Percentiles rank a stretch among this genome's conserved stretches.
These are phyloP conservation scores for Ptychobarbus kaznakovi DNA, from an alignment of 2,797 vertebrate genomes.

Conservation along the genomic window DNA sequence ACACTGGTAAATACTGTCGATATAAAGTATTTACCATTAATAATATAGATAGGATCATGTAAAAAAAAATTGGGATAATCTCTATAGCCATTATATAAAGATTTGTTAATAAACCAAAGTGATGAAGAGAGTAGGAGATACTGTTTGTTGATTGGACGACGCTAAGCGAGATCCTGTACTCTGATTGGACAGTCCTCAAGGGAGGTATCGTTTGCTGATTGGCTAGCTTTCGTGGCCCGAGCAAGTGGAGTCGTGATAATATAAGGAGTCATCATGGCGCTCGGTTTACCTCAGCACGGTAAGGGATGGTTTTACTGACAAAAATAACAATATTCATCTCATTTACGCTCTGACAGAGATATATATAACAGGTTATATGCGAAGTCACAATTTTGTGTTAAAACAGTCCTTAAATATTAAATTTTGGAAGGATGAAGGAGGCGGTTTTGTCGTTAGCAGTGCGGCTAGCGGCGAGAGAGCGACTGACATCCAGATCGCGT, in stretches of 20 bases:
- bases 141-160: slow-evolving; percentile 1
- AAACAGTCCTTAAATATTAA: neutral
- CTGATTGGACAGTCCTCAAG: slow-evolving; percentile 27
- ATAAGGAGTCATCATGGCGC: slow-evolving; percentile 83
- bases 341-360: slow-evolving; percentile 6
- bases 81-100: neutral
- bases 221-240: slow-evolving; percentile 54
- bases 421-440: neutral
- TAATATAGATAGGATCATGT: neutral
- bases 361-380: slow-evolving; percentile 32
- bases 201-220: slow-evolving; percentile 61
- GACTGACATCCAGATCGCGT: slow-evolving; percentile 17
- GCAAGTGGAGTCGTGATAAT: slow-evolving; percentile 74
- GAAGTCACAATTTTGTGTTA: neutral
- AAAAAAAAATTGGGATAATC: neutral
- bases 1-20: neutral
- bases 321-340: neutral
- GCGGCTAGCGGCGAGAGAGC: slow-evolving; percentile 27
- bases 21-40: neutral
- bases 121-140: neutral
- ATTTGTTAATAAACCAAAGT: neutral
- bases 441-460: slow-evolving; percentile 19
- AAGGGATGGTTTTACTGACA: slow-evolving; percentile 56
- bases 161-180: neutral
- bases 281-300: slow-evolving; percentile 73